phyloP scores from a whole-genome alignment of 2,113 vertebrate species.

The Cyphomyrus plagiostoma region DNA sequence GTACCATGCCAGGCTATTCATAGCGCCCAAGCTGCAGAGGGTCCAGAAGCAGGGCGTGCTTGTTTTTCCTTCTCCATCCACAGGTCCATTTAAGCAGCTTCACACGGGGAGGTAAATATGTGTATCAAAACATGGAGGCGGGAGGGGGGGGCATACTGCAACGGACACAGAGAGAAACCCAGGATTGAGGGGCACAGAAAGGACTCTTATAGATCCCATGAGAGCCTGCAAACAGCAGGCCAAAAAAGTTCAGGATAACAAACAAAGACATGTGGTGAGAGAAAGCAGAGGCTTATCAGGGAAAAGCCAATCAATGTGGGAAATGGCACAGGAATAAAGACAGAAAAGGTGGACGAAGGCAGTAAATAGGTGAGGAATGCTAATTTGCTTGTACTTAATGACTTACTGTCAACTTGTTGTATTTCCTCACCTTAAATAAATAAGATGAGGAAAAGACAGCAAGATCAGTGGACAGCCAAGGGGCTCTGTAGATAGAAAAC shows the following conservation, averaged over 20 bases:
- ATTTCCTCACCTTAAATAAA: no score
- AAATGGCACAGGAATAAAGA: background rate
- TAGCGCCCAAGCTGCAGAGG: conserved; percentile 71
- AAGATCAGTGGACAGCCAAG: background rate
- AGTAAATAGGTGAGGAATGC: background rate
- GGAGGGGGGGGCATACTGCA: background rate
- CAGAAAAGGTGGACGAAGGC: background rate
- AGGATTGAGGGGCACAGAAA: conserved; percentile 1
- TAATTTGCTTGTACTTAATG: no score
- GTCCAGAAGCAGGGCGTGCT: conserved; percentile 77
- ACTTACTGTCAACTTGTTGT: no score
- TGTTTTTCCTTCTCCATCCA: conserved; percentile 96
- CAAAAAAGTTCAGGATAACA: background rate
- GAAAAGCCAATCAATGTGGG: background rate
- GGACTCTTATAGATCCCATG: background rate
- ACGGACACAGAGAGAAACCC: background rate
- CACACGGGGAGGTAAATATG: conserved; percentile 69
- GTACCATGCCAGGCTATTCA: conserved; percentile 81
- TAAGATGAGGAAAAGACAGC: background rate
- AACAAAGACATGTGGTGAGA: background rate
- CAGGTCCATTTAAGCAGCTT: conserved; percentile 39
- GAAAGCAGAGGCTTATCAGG: background rate
- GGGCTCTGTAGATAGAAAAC: background rate
- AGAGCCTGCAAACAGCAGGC: background rate
- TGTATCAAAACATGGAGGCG: conserved; percentile 59